Evolutionary conservation across 2,888 invertebrate species (phyloP), one percentile per base, ranked within the genome.

Genomic region (Scrobipalpa atriplicella): DNA sequence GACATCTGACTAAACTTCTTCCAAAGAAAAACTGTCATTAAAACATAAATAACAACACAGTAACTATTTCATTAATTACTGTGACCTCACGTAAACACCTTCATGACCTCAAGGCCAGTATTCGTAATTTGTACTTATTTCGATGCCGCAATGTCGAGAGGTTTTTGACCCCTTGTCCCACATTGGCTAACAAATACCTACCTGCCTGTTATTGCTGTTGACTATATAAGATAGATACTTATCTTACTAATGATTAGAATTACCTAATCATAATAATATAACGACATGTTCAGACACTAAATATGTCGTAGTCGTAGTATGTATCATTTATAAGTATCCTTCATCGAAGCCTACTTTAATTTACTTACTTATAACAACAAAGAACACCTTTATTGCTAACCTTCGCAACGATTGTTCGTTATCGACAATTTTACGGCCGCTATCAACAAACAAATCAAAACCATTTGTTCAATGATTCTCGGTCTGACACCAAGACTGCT

Each of bases 281-380:
- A 41, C 8, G 41, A 41, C 41, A 41, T 1, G 10, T 11, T 2
- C 41, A 8, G 41, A 8, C 8, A 41, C 8, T 2, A 41, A 41
- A 41, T 41, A 1, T 2, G 41, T 1, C 9, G 41, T 10, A 10
- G 41, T n/a, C n/a, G n/a, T n/a, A n/a, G n/a, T n/a, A n/a, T n/a
- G n/a, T n/a, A n/a, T n/a, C n/a, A n/a, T n/a, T n/a, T 43, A 2
- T 43, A 11, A 10, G 13, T 16, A 5, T 16, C 3, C 16, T 5
- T n/a, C n/a, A n/a, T 3, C 0, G 2, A 47, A 47, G 16, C 47
- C 47, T 47, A 16, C 47, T 16, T 47, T 29, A 21, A 58, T 16
- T 58, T n/a, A 38, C 11, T n/a, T n/a, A n/a, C n/a, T n/a, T n/a
- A n/a, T n/a, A 10, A 38, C 58, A 58, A 58, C 58, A 58, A 58